Conservation (phyloP, 2,113 vertebrate species). For the Mormoops blainvillei region DNA sequence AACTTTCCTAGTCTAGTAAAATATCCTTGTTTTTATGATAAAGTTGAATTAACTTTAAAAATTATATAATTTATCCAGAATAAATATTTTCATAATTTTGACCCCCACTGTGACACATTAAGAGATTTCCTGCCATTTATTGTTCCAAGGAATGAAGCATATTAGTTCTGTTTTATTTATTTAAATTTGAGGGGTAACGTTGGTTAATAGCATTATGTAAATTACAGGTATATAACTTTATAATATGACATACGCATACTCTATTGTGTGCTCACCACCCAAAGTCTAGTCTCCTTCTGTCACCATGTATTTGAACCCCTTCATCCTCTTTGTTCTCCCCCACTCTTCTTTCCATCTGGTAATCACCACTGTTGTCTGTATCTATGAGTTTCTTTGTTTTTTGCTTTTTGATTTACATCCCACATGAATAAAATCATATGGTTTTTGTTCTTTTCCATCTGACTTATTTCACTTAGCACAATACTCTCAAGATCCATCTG, state of each 20-base stretch:
- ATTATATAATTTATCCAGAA: not conserved
- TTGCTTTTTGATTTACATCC: not conserved
- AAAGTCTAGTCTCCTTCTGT: not conserved
- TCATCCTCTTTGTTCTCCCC: not conserved
- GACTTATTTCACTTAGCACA: not conserved
- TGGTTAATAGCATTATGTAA: not conserved
- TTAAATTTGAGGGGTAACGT: not conserved
- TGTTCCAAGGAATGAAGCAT: not conserved
- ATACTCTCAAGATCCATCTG: not conserved
- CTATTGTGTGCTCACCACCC: not conserved
- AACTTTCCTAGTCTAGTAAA: not conserved
- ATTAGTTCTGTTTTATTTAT: not conserved
- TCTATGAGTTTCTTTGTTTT: not conserved
- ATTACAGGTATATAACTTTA: not conserved
- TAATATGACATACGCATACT: not conserved
- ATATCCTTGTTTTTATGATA: slow-evolving; percentile 15
- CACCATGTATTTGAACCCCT: not conserved
- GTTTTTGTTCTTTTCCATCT: not conserved
- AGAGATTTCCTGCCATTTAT: not conserved
- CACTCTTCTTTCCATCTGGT: too few relatives aligned
- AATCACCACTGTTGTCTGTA: not conserved
- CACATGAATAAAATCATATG: not conserved
- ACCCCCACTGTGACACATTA: not conserved
- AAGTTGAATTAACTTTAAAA: slow-evolving; percentile 30
- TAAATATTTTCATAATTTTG: slow-evolving; percentile 8